Base-by-base conservation (phyloP, 2,113 vertebrate genomes). In the Malurus cyaneus region DNA sequence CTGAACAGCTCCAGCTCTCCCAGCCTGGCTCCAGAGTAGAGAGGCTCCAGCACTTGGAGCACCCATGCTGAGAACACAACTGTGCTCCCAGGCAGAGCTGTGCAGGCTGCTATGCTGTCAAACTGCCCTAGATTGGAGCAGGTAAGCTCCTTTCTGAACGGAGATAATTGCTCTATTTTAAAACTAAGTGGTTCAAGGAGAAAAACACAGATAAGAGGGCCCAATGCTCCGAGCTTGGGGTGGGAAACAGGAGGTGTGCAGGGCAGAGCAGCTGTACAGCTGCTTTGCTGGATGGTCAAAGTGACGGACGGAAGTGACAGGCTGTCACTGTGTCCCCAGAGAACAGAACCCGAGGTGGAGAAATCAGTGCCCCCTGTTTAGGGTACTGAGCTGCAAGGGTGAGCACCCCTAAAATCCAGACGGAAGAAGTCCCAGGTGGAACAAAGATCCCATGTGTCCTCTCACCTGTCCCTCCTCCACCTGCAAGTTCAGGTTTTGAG, bases 101-200 rank as follows among this genome's bases (percentile, higher is more conserved):
- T 6, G 10, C 65, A 69, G 62, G 76, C 62, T 86, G 84, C 77
- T 72, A 57, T 0, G 0, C 70, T 64, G 34, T 8, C 92, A 78
- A 64, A 70, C 74, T 95, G 89, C 79, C 94, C 92, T 95, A 96
- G 64, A 96, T 96, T 74, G 79, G 52, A 93, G 65, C 0, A 0
- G 84, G 84, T 50, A 70, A 78, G 64, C 82, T 91, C 82, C 72
- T 71, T 94, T 54, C 62, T 59, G 61, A 84, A 72, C 62, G 25
- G 36, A 92, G 41, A 39, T 89, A 95, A 86, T 77, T 95, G 76
- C 49, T 96, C 85, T 95, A 93, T 67, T 96, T 95, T 92, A 90
- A 65, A 95, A 86, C 56, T 93, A 95, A 94, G 79, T 96, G 94
- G 93, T 96, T 97, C 95, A 97, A 96, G 96, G 93, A 97, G 93